These are phyloP conservation scores for Myripristis murdjan DNA, from an alignment of 2,797 vertebrate genomes.

Conservation along the genomic window DNA sequence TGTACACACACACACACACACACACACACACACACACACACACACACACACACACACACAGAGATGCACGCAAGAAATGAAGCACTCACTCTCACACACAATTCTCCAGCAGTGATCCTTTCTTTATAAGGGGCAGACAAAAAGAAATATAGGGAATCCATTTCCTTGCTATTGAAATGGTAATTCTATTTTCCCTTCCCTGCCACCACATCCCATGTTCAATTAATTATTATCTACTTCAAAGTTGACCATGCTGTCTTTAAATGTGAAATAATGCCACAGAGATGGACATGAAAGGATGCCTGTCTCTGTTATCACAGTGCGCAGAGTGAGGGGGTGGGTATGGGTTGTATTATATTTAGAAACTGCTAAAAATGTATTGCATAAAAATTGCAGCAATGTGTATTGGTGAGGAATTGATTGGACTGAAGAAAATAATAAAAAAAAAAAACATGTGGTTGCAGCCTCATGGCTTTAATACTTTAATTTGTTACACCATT, in stretches of 20 bases:
- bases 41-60: neutral
- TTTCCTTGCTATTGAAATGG: slow-evolving; percentile 60
- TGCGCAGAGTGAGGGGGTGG: slow-evolving; percentile 17
- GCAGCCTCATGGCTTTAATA: neutral
- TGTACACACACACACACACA: slow-evolving; percentile 3
- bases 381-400: slow-evolving; percentile 15
- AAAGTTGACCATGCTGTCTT: slow-evolving; percentile 49
- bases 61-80: neutral
- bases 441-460: no score
- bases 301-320: slow-evolving; percentile 15
- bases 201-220: slow-evolving; percentile 39
- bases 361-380: slow-evolving; percentile 41
- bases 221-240: slow-evolving; percentile 65
- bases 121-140: slow-evolving; percentile 34
- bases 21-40: slow-evolving; percentile 6
- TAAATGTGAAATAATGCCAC: slow-evolving; percentile 58
- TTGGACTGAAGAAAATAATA: neutral
- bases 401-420: slow-evolving; percentile 15
- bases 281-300: slow-evolving; percentile 50
- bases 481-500: neutral
- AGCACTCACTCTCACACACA: neutral
- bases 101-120: slow-evolving; percentile 8
- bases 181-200: slow-evolving; percentile 61
- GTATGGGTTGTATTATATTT: slow-evolving; percentile 26
- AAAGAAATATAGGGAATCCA: slow-evolving; percentile 46